phyloP scores from a whole-genome alignment of 2,797 vertebrate genomes.

The Nannoperca obscura region DNA sequence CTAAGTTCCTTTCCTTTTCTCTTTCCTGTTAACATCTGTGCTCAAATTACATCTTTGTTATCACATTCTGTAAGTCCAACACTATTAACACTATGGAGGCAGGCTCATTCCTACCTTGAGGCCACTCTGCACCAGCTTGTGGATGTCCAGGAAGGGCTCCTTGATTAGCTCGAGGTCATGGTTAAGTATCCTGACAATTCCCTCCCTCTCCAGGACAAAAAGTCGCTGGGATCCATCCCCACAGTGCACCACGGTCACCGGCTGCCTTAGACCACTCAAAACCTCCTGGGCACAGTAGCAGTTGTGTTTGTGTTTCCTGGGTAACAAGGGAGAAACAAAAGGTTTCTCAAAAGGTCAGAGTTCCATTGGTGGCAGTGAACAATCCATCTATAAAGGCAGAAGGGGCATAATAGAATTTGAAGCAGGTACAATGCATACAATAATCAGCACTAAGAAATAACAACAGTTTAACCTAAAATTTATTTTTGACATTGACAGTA shows the following conservation, averaged over 20 bases:
- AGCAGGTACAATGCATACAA: constrained; percentile 6
- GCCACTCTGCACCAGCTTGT: constrained; percentile 98
- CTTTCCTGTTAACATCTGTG: constrained; percentile 28
- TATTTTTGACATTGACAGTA: not conserved
- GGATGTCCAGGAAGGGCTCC: constrained; percentile 98
- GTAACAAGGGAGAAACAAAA: constrained; percentile 69
- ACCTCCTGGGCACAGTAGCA: constrained; percentile 98
- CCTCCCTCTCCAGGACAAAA: constrained; percentile 97
- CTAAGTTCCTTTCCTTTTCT: constrained; percentile 16
- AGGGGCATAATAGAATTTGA: constrained; percentile 6
- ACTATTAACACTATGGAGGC: constrained; percentile 3
- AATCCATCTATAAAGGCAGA: constrained; percentile 48
- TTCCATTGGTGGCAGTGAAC: constrained; percentile 24
- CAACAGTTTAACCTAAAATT: not conserved
- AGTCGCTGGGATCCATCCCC: constrained; percentile 96
- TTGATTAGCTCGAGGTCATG: constrained; percentile 93
- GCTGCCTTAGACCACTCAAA: constrained; percentile 93
- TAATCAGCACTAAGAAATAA: not conserved
- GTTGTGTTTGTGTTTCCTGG: constrained; percentile 99
- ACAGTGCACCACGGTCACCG: constrained; percentile 92
- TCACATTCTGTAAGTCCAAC: constrained; percentile 6
- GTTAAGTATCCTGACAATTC: constrained; percentile 93
- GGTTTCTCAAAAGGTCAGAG: no score
- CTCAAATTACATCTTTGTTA: constrained; percentile 18
- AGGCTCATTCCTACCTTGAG: constrained; percentile 91